Evolutionary conservation across 92 coral and sea anemone genomes (phyloP).

Genomic region (Pocillopora grandis): DNA sequence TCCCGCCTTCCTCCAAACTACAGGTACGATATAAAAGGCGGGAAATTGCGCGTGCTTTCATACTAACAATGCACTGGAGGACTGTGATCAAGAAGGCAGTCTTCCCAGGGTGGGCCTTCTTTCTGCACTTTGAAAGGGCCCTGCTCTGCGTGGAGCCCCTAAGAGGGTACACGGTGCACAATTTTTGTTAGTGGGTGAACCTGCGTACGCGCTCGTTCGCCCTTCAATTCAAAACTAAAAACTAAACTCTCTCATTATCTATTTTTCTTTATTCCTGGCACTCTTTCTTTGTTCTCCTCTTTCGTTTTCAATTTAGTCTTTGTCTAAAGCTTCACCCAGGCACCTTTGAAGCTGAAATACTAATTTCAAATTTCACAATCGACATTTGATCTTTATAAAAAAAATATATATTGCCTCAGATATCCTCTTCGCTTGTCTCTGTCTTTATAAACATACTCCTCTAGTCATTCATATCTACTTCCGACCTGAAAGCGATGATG

Average conservation of each 20-base stretch:
- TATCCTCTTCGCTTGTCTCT: too few species aligned
- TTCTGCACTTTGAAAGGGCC: slow-evolving; percentile 69
- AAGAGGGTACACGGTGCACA: slow-evolving; percentile 84
- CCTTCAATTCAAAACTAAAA: slow-evolving; percentile 36
- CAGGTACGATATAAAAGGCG: slow-evolving; percentile 58
- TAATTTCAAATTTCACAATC: background rate
- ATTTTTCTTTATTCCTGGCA: background rate
- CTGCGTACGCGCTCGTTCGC: slow-evolving; percentile 97
- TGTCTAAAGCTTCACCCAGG: too few species aligned
- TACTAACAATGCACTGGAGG: slow-evolving; percentile 93
- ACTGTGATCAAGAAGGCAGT: slow-evolving; percentile 96
- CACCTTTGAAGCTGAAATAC: too few species aligned
- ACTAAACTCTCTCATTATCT: background rate
- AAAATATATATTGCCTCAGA: too few species aligned
- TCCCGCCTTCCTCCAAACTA: slow-evolving; percentile 29
- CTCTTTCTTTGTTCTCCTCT: background rate
- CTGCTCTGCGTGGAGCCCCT: slow-evolving; percentile 75
- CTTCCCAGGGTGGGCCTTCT: slow-evolving; percentile 68
- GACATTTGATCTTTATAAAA: background rate
- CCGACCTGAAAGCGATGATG: too few species aligned
- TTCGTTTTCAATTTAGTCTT: background rate
- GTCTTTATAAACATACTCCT: too few species aligned
- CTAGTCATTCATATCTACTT: too few species aligned
- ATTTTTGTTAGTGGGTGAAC: slow-evolving; percentile 89
- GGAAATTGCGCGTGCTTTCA: slow-evolving; percentile 52